Conservation (phyloP, 2,888 invertebrate species). For the Diploptera punctata region DNA sequence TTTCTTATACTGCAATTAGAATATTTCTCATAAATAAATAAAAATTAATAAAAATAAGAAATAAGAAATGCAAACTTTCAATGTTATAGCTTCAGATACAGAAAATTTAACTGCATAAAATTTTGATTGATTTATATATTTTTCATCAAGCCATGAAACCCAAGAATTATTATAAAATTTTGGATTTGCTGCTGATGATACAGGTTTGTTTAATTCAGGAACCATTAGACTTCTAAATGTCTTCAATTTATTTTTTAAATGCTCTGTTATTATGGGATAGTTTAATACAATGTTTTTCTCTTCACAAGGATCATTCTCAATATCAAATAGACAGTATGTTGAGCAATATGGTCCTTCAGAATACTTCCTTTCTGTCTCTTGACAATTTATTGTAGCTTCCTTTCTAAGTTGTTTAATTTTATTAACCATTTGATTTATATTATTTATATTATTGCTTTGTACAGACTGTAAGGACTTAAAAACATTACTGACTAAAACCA, state of each 20-base stretch:
- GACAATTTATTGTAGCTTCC: not conserved
- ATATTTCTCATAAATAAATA: too few species aligned
- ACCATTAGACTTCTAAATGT: conserved; percentile 10
- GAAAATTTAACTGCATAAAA: too few species aligned
- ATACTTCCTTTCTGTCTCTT: not conserved
- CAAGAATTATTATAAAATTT: conserved; percentile 35
- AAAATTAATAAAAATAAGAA: too few species aligned
- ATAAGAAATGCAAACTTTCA: too few species aligned
- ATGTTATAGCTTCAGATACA: too few species aligned
- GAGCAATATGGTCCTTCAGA: conserved; percentile 4
- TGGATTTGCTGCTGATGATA: conserved; percentile 35
- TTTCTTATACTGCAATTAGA: too few species aligned
- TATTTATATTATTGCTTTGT: not conserved
- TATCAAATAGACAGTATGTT: conserved; percentile 43
- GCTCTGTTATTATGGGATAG: conserved; percentile 29
- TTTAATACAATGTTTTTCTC: conserved; percentile 40
- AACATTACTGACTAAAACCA: conserved; percentile 50
- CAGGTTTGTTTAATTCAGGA: conserved; percentile 31
- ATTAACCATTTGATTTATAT: not conserved
- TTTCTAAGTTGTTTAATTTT: not conserved
- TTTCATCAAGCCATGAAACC: conserved; percentile 39
- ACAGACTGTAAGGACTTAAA: conserved; percentile 43
- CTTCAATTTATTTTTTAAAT: conserved; percentile 12
- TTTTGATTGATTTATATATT: conserved; percentile 2
- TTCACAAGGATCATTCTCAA: conserved; percentile 46